A percentile compares a stretch with the other conserved stretches of the same genome.
Evolutionary conservation across 1,140 invertebrate genomes (phyloP).

Genomic region (Melanaphis sacchari): DNA sequence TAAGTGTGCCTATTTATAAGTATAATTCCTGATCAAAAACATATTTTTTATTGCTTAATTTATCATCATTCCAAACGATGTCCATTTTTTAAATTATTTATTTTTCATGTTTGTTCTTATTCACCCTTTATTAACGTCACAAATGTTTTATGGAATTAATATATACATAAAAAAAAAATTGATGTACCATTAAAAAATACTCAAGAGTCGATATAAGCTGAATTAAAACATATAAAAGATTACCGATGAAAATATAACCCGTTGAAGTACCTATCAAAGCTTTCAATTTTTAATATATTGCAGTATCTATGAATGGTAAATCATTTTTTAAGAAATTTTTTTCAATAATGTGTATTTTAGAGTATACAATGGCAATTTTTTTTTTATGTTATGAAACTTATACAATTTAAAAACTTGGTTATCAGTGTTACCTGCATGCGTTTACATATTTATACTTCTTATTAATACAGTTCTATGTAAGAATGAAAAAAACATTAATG

Average conservation of each 20-base stretch:
- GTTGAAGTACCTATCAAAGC: not conserved
- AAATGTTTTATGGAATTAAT: not conserved
- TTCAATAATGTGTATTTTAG: not conserved
- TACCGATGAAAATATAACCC: not conserved
- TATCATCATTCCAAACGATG: not conserved
- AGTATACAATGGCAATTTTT: not conserved
- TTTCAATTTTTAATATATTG: not conserved
- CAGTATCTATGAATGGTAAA: not conserved
- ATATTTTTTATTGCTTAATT: not conserved
- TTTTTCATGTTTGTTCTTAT: not conserved
- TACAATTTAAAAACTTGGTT: not conserved
- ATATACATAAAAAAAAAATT: not conserved
- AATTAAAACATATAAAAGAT: not conserved
- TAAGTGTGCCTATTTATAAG: not conserved
- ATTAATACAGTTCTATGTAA: too few species aligned
- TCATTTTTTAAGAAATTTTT: not conserved
- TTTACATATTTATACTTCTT: not conserved
- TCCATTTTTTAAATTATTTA: not conserved
- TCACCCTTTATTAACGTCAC: not conserved
- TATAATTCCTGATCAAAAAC: not conserved
- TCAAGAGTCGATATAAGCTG: not conserved
- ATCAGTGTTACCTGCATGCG: not conserved
- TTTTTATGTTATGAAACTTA: not conserved
- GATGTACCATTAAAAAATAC: not conserved
- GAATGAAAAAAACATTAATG: not conserved